Conservation (phyloP, 23 tunicate genomes). For the Halocynthia aurantium region DNA sequence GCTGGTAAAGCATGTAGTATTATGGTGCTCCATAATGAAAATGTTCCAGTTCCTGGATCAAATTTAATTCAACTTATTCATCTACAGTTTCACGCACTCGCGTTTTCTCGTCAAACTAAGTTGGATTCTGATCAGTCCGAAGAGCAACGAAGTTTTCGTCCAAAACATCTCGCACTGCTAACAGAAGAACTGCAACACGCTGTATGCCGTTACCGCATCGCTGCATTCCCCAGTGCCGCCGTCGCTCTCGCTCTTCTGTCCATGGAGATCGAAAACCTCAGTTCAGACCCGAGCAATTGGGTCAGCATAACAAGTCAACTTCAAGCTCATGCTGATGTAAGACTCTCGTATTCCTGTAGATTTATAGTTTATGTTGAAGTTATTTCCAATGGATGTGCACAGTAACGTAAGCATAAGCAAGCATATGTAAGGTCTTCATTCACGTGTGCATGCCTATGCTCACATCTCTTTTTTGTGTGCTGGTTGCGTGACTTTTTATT, state of each 20-base stretch:
- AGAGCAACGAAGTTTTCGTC: neutral
- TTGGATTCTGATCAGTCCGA: neutral
- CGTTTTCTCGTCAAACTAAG: slow-evolving; percentile 43
- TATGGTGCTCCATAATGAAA: neutral
- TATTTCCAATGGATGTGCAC: too few species aligned
- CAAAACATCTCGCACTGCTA: slow-evolving; percentile 31
- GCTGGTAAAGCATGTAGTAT: too few species aligned
- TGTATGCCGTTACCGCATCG: slow-evolving; percentile 43
- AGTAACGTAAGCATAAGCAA: too few species aligned
- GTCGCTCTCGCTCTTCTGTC: slow-evolving; percentile 64
- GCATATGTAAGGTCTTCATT: too few species aligned
- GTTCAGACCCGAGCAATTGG: slow-evolving; percentile 26
- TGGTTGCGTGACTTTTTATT: too few species aligned
- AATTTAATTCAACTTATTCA: neutral
- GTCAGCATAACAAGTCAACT: slow-evolving; percentile 34
- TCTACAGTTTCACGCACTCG: slow-evolving; percentile 51
- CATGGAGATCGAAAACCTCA: slow-evolving; percentile 30
- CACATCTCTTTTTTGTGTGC: too few species aligned
- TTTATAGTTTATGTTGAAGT: too few species aligned
- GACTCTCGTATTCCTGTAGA: neutral
- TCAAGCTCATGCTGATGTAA: slow-evolving; percentile 49
- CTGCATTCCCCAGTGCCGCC: slow-evolving; percentile 48
- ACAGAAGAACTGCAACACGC: slow-evolving; percentile 25
- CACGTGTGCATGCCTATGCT: too few species aligned
- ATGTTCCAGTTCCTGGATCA: too few species aligned